These are phyloP conservation scores for Petrocephalus zakoni DNA, from an alignment of 2,113 vertebrate genomes.

Conservation along the genomic window DNA sequence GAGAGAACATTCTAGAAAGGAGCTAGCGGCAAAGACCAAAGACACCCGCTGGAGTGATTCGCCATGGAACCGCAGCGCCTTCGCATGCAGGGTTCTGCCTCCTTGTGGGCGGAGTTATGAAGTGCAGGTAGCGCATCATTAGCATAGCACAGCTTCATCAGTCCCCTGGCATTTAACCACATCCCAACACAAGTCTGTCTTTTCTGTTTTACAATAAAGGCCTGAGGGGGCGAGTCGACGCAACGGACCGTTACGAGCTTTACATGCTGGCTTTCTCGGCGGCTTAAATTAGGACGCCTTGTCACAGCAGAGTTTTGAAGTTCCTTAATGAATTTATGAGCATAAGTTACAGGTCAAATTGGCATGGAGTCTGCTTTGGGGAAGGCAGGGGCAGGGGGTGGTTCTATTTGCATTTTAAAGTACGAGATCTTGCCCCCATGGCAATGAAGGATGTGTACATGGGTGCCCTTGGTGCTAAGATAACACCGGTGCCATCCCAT, in stretches of 20 bases:
- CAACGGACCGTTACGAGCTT: neutral
- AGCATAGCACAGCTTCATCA: neutral
- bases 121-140: neutral
- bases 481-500: neutral
- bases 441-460: neutral
- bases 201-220: neutral
- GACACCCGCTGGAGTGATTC: neutral
- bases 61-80: neutral
- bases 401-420: constrained; percentile 25
- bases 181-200: neutral
- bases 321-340: constrained; percentile 21
- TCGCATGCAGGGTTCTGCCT: neutral
- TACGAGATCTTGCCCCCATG: constrained; percentile 5
- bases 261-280: neutral
- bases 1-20: neutral
- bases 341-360: constrained; percentile 9
- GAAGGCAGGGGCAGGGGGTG: neutral
- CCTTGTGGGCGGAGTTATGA: neutral
- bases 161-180: neutral
- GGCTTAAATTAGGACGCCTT: constrained; percentile 11
- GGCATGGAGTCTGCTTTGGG: constrained; percentile 9
- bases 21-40: neutral
- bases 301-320: neutral
- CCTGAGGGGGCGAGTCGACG: constrained; percentile 10
- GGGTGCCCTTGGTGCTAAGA: neutral